phyloP scores from a whole-genome alignment of 2,113 vertebrate species.

The Plotosus lineatus region DNA sequence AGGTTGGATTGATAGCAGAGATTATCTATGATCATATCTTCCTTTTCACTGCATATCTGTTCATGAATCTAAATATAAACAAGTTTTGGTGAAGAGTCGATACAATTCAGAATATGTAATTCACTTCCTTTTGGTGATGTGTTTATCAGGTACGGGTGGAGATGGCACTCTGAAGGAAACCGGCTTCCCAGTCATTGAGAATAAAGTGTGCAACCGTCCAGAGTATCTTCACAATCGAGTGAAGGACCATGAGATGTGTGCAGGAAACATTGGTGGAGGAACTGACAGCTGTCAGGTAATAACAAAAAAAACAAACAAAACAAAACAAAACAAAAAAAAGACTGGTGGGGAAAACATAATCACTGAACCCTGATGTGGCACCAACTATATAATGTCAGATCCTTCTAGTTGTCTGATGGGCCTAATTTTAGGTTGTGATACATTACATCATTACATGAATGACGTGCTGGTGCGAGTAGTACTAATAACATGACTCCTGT shows the following conservation, averaged over 20 bases:
- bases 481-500: no score
- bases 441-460: no score
- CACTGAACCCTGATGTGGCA: no score
- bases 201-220: constrained; percentile 86
- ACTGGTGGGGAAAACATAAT: neutral
- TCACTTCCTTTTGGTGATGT: neutral
- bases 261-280: constrained; percentile 85
- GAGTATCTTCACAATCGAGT: constrained; percentile 81
- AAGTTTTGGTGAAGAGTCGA: neutral
- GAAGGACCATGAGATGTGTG: constrained; percentile 81
- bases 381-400: no score
- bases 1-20: no score
- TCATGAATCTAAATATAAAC: no score
- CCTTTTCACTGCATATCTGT: neutral
- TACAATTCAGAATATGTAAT: neutral
- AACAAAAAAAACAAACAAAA: neutral
- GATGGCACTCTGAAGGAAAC: constrained; percentile 83
- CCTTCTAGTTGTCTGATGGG: no score
- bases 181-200: constrained; percentile 91
- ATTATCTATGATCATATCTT: no score
- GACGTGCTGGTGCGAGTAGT: no score
- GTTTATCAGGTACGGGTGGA: constrained; percentile 76
- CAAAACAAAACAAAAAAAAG: neutral
- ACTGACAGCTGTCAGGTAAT: constrained; percentile 89
- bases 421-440: no score